Evolutionary conservation across 1,140 invertebrate genomes (phyloP).

Genomic region (Ectropis grisescens): DNA sequence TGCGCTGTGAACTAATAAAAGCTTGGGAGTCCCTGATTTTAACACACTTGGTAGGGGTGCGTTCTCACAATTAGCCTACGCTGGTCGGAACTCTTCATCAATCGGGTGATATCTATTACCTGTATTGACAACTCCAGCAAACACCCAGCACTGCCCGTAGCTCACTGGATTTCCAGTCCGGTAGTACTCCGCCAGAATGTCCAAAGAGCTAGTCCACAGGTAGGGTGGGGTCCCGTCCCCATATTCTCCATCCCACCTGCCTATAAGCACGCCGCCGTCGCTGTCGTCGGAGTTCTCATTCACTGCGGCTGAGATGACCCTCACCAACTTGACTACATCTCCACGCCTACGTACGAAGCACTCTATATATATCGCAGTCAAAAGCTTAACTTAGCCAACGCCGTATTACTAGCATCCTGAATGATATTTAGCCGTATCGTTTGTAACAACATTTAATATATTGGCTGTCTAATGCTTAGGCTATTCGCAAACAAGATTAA

Average conservation of each 20-base stretch:
- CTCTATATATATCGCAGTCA: too few species aligned
- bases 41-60: too few species aligned
- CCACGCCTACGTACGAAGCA: conserved; percentile 70
- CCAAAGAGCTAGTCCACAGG: conserved; percentile 76
- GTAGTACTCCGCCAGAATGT: conserved; percentile 75
- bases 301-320: conserved; percentile 81
- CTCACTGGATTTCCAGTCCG: conserved; percentile 73
- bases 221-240: conserved; percentile 76
- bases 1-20: too few species aligned
- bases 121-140: conserved; percentile 78
- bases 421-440: too few species aligned
- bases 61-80: too few species aligned
- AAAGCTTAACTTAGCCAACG: too few species aligned
- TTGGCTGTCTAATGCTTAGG: too few species aligned
- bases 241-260: conserved; percentile 82
- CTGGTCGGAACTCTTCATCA: too few species aligned
- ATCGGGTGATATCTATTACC: too few species aligned
- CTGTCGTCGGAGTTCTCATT: conserved; percentile 81
- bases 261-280: conserved; percentile 78
- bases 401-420: too few species aligned
- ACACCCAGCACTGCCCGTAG: conserved; percentile 87
- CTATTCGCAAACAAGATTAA: too few species aligned
- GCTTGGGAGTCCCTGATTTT: too few species aligned
- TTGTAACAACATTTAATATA: conserved; percentile 2
- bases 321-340: conserved; percentile 78